Conservation (phyloP, 2,113 vertebrate genomes). For the Laterallus jamaicensis region DNA sequence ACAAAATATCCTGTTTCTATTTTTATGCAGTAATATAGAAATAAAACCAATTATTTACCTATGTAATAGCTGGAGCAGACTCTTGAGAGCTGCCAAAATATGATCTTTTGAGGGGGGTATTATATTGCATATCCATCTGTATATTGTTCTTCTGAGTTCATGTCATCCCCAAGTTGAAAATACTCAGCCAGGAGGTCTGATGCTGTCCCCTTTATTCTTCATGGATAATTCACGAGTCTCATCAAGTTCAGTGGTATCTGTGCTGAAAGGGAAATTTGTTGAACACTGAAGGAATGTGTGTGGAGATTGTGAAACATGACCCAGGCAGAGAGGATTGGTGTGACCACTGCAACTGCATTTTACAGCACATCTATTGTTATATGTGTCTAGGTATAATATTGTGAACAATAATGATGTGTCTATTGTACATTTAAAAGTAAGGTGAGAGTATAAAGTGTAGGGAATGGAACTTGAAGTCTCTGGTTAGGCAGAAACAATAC, state of each 20-base stretch:
- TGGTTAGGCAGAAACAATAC: not conserved
- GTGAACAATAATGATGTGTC: not conserved
- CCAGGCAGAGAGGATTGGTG: not conserved
- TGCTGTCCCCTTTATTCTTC: not conserved
- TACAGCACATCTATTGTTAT: not conserved
- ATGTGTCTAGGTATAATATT: accelerated
- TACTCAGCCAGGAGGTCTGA: not conserved
- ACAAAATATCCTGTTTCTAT: not conserved
- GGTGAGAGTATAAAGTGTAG: not conserved
- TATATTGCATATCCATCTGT: not conserved
- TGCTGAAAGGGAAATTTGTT: not conserved
- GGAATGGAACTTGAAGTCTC: not conserved
- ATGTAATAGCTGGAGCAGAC: not conserved
- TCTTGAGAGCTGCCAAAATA: not conserved
- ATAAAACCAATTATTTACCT: not conserved
- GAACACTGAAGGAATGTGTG: not conserved
- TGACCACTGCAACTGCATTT: not conserved
- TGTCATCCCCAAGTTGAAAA: not conserved
- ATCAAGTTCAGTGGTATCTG: not conserved
- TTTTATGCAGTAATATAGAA: not conserved
- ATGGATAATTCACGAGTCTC: not conserved
- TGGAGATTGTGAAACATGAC: not conserved
- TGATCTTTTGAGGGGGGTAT: not conserved
- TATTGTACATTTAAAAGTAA: not conserved
- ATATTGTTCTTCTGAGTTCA: not conserved